Base-by-base conservation (phyloP, 1,140 invertebrate species). In the Bombus pyrosoma region DNA sequence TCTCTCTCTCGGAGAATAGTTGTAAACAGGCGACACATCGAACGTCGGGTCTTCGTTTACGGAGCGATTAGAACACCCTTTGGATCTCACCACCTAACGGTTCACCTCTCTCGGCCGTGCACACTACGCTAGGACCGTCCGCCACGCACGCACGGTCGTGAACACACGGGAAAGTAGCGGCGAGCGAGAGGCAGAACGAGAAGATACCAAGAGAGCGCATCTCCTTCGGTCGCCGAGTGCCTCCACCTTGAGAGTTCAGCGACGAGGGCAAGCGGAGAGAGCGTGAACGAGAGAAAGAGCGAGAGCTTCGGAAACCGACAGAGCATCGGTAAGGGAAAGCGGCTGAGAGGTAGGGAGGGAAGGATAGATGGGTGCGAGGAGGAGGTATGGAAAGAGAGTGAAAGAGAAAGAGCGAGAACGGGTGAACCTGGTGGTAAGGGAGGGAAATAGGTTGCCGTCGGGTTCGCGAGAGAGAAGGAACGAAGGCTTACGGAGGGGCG, bases 221-320 rank as follows among this genome's bases (percentile, higher is more conserved):
- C 91, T 91, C 85, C 86, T 88, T 90, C 90, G 85, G 83, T 91
- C 89, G 86, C 66, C 75, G 81, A 86, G 81, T 78, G 85, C 85
- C 90, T 89, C 83, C 86, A 79, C 87, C 87, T 87, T 86, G 85
- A 86, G 85, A 86, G 85, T 86, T 86, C 85, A 86, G 74, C 59
- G 72, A 73, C 71, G 64, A 78, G 71, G 77, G 71, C 74, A 87
- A 71, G 39, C 73, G 69, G 64, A 53, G 73, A 88, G 74, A 74
- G 76, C 71, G 41, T 77, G 47, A 39, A 34, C 15, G 43, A 28
- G 71, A 72, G 39, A 71, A 12, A 57, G 72, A 77, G 25, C 32
- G 34, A 59, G 43, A 72, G 66, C 72, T 74, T 34, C 12, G 47
- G 53, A 62, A 28, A 59, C 22, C 18, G 12, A 22, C 32, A 41